phyloP scores from a whole-genome alignment of 2,113 vertebrate genomes.

The Ptilonorhynchus violaceus region DNA sequence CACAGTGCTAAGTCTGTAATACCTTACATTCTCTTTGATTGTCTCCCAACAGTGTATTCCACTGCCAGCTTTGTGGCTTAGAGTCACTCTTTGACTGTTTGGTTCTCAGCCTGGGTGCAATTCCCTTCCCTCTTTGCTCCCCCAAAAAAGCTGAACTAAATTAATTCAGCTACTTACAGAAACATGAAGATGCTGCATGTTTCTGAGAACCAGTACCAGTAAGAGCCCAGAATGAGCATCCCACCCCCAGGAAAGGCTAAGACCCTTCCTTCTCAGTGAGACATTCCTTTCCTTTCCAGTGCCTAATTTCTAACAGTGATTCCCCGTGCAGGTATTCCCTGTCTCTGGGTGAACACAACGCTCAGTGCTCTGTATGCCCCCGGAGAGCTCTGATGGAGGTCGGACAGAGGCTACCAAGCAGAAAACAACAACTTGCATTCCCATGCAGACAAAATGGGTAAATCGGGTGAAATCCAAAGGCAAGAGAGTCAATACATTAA shows the following conservation, averaged over 20 bases:
- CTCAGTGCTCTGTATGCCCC: not conserved
- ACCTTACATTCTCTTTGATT: not conserved
- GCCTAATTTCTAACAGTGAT: not conserved
- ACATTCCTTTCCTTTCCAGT: not conserved
- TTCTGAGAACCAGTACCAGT: not conserved
- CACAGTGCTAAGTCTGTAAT: not conserved
- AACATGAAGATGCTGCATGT: not conserved
- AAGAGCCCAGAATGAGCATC: not conserved
- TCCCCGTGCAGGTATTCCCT: rapidly evolving
- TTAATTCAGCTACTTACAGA: not conserved
- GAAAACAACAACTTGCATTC: not conserved
- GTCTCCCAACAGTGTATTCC: not conserved
- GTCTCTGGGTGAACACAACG: not conserved
- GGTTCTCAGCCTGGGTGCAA: not conserved
- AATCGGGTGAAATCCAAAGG: not conserved
- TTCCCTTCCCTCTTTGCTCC: not conserved
- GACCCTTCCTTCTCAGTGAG: not conserved
- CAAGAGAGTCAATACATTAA: not conserved
- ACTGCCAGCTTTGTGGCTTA: not conserved
- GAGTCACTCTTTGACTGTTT: not conserved
- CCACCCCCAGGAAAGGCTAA: not conserved
- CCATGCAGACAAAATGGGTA: not conserved
- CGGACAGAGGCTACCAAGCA: not conserved
- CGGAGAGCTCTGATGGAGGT: not conserved
- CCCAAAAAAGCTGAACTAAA: not conserved